Evolutionary conservation across 2,113 vertebrate species (phyloP), one percentile per base, ranked within the genome.

Genomic region (Nothoprocta perdicaria): DNA sequence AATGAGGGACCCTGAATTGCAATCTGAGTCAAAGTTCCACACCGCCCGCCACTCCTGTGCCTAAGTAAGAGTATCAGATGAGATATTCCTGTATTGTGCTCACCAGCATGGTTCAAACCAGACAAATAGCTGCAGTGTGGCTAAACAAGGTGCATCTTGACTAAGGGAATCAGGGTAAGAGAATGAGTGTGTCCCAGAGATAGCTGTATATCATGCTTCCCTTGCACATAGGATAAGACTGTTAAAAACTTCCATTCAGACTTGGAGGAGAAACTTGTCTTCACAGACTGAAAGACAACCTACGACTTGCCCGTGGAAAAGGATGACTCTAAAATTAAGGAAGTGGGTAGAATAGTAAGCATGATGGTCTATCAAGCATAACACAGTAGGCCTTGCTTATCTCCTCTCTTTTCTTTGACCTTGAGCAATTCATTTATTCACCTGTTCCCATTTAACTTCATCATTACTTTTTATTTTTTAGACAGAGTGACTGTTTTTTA

Each of bases 91-190:
- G 21, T 63, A 31, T 52, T 14, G 7, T 12, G 14, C 23, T 85
- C 23, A 77, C 29, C 26, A 66, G 6, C 1, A 4, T n/a, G 29
- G n/a, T 57, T 19, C 0, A 0, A 88, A 67, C 5, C 24, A 26
- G 61, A 23, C 23, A 82, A 57, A 48, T 5, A 14, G 14, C 38
- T 63, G 23, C 24, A 90, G 26, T 19, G 8, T 6, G 29, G 60
- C 60, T 85, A 38, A 80, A 68, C 9, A 35, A 55, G 41, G 22
- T 60, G 41, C 26, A n/a, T 16, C 22, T 41, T 68, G 81, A 21
- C 53, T 68, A 58, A 63, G 19, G 14, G 21, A 16, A 74, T 29
- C 14, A 63, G 77, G 9, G 74, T 15, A 62, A 62, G 33, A 31
- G 53, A 57, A 31, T 18, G 33, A 35, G 2, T 2, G 7, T 65